Base-by-base conservation (phyloP, 2,797 vertebrate species). In the Pipistrellus nathusii region DNA sequence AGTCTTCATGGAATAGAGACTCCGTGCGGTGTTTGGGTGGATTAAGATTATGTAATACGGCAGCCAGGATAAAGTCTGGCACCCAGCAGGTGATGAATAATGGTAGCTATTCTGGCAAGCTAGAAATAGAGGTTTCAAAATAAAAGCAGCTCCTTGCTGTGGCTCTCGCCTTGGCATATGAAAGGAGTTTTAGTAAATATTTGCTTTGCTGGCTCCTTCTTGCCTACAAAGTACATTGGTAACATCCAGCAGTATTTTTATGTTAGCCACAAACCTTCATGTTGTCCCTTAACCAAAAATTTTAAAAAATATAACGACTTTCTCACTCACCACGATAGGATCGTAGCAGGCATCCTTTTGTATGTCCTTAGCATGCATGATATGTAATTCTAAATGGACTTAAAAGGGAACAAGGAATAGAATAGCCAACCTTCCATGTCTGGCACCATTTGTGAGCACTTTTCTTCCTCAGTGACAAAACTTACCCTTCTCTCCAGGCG, bases 121-220 rank as follows among this genome's bases (percentile, higher is more conserved):
- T 90, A 90, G 76, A 83, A 80, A 85, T 59, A 73, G 57, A 38
- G 41, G 44, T 48, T 80, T 88, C 73, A 82, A 46, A 88, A 90
- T 35, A 85, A 88, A 80, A 93, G 80, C 44, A 77, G 38, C 76
- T 68, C 38, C 90, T 71, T 44, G 48, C 78, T 66, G 7, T 68
- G 85, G 64, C 76, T 13, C 78, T 85, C 30, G 41, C 27, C 14
- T 75, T 80, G 41, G 23, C 46, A 38, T 62, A n/a, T 17, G 30
- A 71, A 71, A 82, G 48, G 13, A 9, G 10, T 51, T 51, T 94
- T 84, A 48, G 62, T 93, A 90, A 76, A 62, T 57, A 90, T 90
- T 90, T 83, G 69, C 44, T 77, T 93, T 91, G 32, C 46, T 92
- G 64, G 71, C 30, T 87, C 23, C 46, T 93, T 87, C 62, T 95